Evolutionary conservation across 2,797 vertebrate genomes (phyloP).

Genomic region (Coregonus ussuriensis): DNA sequence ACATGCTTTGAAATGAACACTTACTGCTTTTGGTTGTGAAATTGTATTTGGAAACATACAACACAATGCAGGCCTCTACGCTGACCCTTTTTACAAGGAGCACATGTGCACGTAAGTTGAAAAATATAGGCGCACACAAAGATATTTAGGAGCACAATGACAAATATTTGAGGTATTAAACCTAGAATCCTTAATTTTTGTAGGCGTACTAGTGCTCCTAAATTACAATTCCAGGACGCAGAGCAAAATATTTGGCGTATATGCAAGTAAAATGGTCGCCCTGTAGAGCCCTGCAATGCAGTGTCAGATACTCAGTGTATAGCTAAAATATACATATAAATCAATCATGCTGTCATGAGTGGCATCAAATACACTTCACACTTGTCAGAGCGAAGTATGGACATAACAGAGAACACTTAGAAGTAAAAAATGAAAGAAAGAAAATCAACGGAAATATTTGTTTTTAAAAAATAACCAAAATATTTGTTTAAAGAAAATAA

Average conservation of each 20-base stretch:
- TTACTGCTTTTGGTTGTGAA: background rate
- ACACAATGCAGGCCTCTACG: too few species aligned
- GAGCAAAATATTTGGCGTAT: too few species aligned
- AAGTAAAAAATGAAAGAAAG: constrained; percentile 51
- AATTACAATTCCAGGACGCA: too few species aligned
- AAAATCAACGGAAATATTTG: constrained; percentile 32
- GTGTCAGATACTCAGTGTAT: constrained; percentile 38
- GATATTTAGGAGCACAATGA: constrained; percentile 13
- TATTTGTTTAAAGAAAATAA: constrained; percentile 17
- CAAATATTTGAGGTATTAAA: background rate
- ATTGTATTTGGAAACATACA: too few species aligned
- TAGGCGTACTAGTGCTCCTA: too few species aligned
- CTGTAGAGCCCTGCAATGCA: constrained; percentile 7
- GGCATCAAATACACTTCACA: constrained; percentile 56
- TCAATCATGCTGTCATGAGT: constrained; percentile 70
- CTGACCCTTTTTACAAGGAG: too few species aligned
- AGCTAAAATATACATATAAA: constrained; percentile 51
- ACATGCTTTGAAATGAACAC: constrained; percentile 38
- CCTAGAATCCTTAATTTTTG: too few species aligned
- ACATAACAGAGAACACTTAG: constrained; percentile 68
- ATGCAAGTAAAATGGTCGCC: too few species aligned
- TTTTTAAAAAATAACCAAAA: constrained; percentile 47
- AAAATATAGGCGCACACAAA: too few species aligned
- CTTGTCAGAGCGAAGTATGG: constrained; percentile 70
- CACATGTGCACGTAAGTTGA: too few species aligned